These are phyloP conservation scores for Pantelozetes paolii DNA, from an alignment of 2,888 invertebrate species.

Conservation along the genomic window DNA sequence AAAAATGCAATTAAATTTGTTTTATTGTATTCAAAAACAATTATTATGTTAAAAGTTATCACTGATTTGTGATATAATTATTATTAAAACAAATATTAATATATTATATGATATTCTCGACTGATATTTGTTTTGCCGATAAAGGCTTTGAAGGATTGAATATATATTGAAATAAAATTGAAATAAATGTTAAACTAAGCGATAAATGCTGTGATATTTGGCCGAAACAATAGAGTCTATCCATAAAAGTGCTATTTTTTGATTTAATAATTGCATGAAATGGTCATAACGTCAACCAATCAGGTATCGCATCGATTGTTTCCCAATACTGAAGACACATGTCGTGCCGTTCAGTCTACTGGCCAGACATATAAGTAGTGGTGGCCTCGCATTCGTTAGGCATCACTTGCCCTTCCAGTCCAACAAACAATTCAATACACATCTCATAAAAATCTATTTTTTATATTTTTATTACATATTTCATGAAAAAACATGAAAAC, in stretches of 20 bases:
- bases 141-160: neutral
- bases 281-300: conserved; percentile 18
- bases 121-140: conserved; percentile 8
- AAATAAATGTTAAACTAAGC: neutral
- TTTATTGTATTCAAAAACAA: neutral
- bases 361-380: neutral
- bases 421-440: conserved; percentile 1
- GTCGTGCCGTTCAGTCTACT: conserved; percentile 22
- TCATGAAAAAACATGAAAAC: conserved; percentile 17
- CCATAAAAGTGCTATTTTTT: neutral
- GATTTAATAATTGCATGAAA: neutral
- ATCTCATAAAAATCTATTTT: neutral
- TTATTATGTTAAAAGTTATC: neutral
- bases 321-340: conserved; percentile 1
- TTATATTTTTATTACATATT: neutral
- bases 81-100: conserved; percentile 10
- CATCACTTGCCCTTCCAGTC: conserved; percentile 26
- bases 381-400: conserved; percentile 27
- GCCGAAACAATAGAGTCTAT: neutral
- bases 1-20: too few relatives aligned
- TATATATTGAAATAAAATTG: neutral
- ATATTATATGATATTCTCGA: neutral
- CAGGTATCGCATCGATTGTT: conserved; percentile 31
- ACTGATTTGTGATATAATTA: neutral
- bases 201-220: neutral